Conservation (phyloP, 2,113 vertebrate species). For the Desmodus rotundus region DNA sequence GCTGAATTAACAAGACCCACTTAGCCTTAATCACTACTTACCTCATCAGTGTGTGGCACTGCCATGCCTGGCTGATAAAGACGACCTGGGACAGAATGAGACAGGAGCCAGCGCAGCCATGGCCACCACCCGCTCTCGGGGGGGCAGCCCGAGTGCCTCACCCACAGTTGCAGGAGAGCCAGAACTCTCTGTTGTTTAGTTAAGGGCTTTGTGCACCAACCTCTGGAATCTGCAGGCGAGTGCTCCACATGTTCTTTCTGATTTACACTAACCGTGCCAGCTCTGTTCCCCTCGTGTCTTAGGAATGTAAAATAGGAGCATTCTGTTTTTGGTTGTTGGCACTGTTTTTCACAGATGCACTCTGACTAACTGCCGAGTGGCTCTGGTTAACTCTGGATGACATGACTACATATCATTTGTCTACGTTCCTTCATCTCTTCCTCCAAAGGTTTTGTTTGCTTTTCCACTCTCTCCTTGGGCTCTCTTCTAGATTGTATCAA, state of each 20-base stretch:
- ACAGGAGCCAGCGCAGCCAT: not conserved
- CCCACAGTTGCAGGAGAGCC: fast-evolving
- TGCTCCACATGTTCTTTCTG: not conserved
- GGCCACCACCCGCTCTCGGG: not conserved
- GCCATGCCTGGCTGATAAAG: conserved; percentile 48
- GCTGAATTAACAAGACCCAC: conserved; percentile 78
- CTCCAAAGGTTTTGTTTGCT: not conserved
- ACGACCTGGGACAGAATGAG: conserved; percentile 3
- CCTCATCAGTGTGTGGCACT: conserved; percentile 68
- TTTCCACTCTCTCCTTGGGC: not conserved
- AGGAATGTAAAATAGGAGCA: not conserved
- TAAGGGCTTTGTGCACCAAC: not conserved
- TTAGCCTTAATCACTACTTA: conserved; percentile 77
- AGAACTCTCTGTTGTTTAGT: not conserved
- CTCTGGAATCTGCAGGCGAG: not conserved
- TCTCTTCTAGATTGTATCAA: not conserved
- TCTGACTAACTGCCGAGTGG: not conserved
- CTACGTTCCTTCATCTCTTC: not conserved
- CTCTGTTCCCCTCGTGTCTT: not conserved
- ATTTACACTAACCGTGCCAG: not conserved
- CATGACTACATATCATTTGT: not conserved
- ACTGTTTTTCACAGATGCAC: not conserved
- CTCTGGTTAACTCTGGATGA: not conserved
- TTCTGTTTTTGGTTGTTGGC: not conserved
- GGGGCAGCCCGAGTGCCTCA: fast-evolving